Evolutionary conservation across 64 coral and sea anemone genomes (phyloP).

Genomic region (Pachyseris speciosa): DNA sequence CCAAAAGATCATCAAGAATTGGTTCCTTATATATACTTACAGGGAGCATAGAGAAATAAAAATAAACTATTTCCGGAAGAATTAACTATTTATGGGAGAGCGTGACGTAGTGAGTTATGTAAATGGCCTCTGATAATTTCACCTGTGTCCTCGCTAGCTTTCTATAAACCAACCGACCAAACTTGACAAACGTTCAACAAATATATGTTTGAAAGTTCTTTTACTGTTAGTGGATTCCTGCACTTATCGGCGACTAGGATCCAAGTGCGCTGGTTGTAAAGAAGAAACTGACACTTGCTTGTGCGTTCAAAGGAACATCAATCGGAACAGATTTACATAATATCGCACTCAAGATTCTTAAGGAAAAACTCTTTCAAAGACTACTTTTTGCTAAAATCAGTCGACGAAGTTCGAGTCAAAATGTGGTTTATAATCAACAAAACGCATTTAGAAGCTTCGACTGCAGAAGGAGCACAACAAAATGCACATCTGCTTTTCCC

Average conservation of each 20-base stretch:
- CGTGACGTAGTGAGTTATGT: background rate
- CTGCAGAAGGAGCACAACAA: background rate
- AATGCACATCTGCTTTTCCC: background rate
- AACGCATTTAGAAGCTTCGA: background rate
- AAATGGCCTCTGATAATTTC: background rate
- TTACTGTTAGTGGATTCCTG: background rate
- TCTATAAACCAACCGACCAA: background rate
- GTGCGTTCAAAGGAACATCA: background rate
- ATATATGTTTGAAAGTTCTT: background rate
- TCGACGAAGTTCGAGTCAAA: background rate
- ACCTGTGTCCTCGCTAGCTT: background rate
- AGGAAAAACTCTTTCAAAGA: background rate
- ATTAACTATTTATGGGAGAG: background rate
- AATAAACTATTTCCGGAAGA: no score
- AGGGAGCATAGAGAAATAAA: conserved; percentile 6
- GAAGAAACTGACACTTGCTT: background rate
- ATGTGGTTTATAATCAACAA: background rate
- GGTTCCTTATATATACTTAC: background rate
- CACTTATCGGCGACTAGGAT: no score
- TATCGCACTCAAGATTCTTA: background rate
- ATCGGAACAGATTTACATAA: background rate
- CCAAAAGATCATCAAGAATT: background rate
- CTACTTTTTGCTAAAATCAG: background rate
- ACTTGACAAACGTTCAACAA: background rate
- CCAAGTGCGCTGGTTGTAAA: background rate